These are phyloP conservation scores for Sycophila sp. DNA, from an alignment of 1,140 invertebrate genomes.

Conservation along the genomic window DNA sequence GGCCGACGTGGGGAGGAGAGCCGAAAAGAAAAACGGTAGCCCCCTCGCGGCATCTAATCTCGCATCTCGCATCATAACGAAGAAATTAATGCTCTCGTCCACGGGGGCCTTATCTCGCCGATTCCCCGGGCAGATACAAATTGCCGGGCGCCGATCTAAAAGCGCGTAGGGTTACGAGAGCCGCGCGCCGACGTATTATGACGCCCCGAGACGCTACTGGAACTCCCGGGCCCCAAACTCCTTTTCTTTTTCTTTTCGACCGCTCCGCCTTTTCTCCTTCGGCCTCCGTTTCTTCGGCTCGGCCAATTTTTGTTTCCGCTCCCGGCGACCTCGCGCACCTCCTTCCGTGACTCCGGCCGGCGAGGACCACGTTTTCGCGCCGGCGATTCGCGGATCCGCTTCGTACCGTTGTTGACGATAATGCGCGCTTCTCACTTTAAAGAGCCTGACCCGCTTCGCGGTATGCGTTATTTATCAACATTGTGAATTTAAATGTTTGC, in stretches of 20 bases:
- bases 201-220: not conserved
- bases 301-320: too few relatives aligned
- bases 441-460: too few relatives aligned
- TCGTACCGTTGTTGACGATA: too few relatives aligned
- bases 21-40: slow-evolving; percentile 38
- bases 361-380: not conserved
- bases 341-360: not conserved
- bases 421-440: too few relatives aligned
- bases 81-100: slow-evolving; percentile 49
- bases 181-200: not conserved
- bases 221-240: too few relatives aligned
- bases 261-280: not conserved
- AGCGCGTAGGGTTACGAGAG: slow-evolving; percentile 34
- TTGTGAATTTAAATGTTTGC: too few relatives aligned
- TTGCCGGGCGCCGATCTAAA: slow-evolving; percentile 44
- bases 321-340: not conserved
- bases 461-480: too few relatives aligned
- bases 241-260: not conserved
- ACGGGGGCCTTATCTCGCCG: slow-evolving; percentile 43
- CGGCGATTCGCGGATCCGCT: not conserved
- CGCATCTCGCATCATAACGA: slow-evolving; percentile 48
- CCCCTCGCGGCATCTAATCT: slow-evolving; percentile 44
- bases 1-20: not conserved
- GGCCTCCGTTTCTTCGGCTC: too few relatives aligned
- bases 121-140: slow-evolving; percentile 48